phyloP scores from a whole-genome alignment of 1,140 invertebrate species.

The Drosophila santomea region DNA sequence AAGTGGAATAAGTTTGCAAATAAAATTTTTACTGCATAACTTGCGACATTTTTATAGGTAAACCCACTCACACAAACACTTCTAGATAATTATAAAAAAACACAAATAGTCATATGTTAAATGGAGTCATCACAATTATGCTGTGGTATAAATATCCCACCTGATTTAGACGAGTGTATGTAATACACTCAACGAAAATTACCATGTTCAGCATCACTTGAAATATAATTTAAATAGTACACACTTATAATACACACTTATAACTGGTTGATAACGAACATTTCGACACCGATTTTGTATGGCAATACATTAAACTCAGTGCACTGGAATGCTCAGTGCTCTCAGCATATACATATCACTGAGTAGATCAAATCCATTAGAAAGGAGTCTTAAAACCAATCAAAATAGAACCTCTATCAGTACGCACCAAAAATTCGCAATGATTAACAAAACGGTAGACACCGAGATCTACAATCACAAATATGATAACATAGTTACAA shows the following conservation, averaged over 20 bases:
- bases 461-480: constrained; percentile 40
- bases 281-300: constrained; percentile 2
- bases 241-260: neutral
- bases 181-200: constrained; percentile 26
- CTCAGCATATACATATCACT: constrained; percentile 28
- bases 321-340: constrained; percentile 21
- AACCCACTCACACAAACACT: neutral
- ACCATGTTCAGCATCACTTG: neutral
- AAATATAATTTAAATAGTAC: neutral
- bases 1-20: constrained; percentile 41
- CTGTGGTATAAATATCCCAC: constrained; percentile 33
- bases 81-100: constrained; percentile 8
- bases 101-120: constrained; percentile 37
- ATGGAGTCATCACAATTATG: constrained; percentile 10
- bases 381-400: constrained; percentile 3
- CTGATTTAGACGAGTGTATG: constrained; percentile 39
- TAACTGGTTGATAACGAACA: neutral
- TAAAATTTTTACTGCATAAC: constrained; percentile 28
- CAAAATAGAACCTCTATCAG: neutral
- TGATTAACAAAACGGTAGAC: constrained; percentile 34
- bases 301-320: neutral
- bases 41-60: neutral
- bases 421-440: constrained; percentile 36
- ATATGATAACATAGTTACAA: constrained; percentile 41
- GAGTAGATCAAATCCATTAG: constrained; percentile 9